Evolutionary conservation across 2,113 vertebrate species (phyloP).

Genomic region (Campylorhamphus procurvoides): DNA sequence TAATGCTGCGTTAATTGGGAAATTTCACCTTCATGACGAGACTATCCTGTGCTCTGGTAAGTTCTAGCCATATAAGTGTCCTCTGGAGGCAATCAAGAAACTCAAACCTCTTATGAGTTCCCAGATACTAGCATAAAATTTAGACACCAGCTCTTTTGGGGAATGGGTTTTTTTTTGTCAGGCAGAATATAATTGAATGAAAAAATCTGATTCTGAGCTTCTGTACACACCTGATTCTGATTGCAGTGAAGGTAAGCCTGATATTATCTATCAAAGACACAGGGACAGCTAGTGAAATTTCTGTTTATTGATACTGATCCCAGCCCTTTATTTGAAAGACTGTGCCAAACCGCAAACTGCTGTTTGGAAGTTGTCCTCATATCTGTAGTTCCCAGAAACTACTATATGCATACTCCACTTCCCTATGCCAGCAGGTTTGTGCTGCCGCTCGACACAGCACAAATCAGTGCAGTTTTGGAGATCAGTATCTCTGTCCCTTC

Average conservation of each 20-base stretch:
- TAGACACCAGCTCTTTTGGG: background rate
- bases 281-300: background rate
- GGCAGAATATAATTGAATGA: background rate
- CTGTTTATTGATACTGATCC: background rate
- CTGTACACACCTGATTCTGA: background rate
- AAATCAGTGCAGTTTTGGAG: background rate
- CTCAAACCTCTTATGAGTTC: background rate
- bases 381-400: background rate
- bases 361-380: background rate
- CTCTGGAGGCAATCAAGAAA: conserved; percentile 5
- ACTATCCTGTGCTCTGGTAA: background rate
- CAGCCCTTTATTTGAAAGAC: background rate
- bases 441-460: background rate
- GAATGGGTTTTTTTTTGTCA: background rate
- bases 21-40: background rate
- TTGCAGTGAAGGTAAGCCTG: background rate
- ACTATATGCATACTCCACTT: background rate
- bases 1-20: background rate
- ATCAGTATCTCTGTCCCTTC: background rate
- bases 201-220: background rate
- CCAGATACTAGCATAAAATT: background rate
- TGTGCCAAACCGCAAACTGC: background rate
- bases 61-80: background rate
- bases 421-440: background rate
- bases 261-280: background rate